Base-by-base conservation (phyloP, 2,113 vertebrate species). In the Paracanthobrama guichenoti region DNA sequence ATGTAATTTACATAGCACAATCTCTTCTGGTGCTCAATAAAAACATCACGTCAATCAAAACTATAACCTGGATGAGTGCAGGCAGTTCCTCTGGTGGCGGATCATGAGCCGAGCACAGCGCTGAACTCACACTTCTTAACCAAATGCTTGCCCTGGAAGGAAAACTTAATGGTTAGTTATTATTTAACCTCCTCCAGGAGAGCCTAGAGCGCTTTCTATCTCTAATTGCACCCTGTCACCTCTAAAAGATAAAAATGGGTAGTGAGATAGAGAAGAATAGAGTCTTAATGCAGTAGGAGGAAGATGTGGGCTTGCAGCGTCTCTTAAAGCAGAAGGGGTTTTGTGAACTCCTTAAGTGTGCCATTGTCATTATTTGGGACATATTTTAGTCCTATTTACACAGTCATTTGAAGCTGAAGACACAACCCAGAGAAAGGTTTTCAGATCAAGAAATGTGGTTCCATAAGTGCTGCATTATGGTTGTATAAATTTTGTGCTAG, bases 181-280 rank as follows among this genome's bases (percentile, higher is more conserved):
- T 91, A 92, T 92, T 88, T 92, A 93, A 90, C 90, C 91, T 90
- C 91, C 89, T 90, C 90, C 3, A 86, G 84, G 42, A 62, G 31
- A 14, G 46, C 69, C 71, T 76, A n/a, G 84, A 48, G 50, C 35
- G 90, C 91, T 91, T 93, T 93, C 91, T 93, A 89, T 93, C 88
- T 90, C 79, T 94, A 94, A 94, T 94, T 93, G 92, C 88, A 93
- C 90, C 90, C 90, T 94, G 93, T 92, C 93, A 91, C 84, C 89
- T 84, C 39, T 78, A 24, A 73, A n/a, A 79, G 86, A 88, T 88
- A 91, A 76, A 88, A 74, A 72, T 72, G 76, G 71, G 57, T 50
- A 67, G 78, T 59, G 82, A 78, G 79, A 75, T 22, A 89, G 85
- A 90, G 90, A 90, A 64, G 87, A 82, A 44, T 69, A 86, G 60